Conservation (phyloP, 1,140 invertebrate species). For the Apis mellifera region DNA sequence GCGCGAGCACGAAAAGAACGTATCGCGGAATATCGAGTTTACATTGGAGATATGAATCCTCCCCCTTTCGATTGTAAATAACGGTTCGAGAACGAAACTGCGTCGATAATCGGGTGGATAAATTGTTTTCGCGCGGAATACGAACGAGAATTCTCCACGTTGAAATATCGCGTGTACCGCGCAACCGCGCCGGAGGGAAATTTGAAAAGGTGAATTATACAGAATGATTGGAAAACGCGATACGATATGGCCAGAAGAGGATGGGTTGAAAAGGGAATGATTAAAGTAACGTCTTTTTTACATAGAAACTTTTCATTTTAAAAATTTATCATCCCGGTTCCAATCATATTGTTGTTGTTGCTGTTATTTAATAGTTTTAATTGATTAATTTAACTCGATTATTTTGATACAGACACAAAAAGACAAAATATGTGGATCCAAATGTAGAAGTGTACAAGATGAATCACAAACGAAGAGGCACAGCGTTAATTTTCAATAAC, state of each 20-base stretch:
- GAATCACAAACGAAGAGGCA: constrained; percentile 83
- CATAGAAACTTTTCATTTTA: too few relatives aligned
- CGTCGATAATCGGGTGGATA: background rate
- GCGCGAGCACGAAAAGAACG: background rate
- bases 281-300: too few relatives aligned
- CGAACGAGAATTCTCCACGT: background rate
- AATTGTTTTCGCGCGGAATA: constrained; percentile 7
- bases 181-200: background rate
- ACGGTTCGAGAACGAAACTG: background rate
- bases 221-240: background rate
- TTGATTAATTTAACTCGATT: too few relatives aligned
- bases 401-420: too few relatives aligned
- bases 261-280: too few relatives aligned
- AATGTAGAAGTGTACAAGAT: constrained; percentile 83
- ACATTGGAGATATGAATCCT: background rate
- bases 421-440: background rate
- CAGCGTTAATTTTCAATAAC: constrained; percentile 88
- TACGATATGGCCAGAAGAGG: background rate
- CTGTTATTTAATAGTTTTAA: too few relatives aligned
- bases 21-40: background rate
- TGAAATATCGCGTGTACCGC: background rate
- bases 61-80: background rate
- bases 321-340: too few relatives aligned
- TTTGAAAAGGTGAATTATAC: background rate
- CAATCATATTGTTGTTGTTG: too few relatives aligned